Evolutionary conservation across 2,888 invertebrate species (phyloP), one percentile per base, ranked within the genome.

Genomic region (Ophion ellenae): DNA sequence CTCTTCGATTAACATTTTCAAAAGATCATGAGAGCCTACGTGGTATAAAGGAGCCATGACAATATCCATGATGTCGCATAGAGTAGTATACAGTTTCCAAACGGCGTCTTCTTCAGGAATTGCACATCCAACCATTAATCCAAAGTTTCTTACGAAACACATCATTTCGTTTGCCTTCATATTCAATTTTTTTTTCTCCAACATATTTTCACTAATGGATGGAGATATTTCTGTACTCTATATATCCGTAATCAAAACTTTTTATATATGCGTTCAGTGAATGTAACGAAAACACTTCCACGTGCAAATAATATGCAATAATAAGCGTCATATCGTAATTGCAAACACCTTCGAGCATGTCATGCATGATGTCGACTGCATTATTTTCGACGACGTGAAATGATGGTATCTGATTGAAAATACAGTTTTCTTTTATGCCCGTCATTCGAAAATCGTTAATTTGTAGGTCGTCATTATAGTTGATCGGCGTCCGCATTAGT

Each of bases 351-450:
- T 87, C 87, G 36, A 87, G 66, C 10, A 86, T 40, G 69, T 88
- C 88, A 71, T 88, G 89, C 86, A 88, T 88, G 2, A 88, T 78
- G 77, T 88, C 88, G 5, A 85, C 83, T 2, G 83, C 76, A 32
- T 82, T 77, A 83, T 88, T 89, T 57, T 87, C 66, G 17, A 40
- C 57, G 9, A 81, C 75, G 77, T 87, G 78, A 82, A 84, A 89
- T n/a, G 63, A 83, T 36, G 82, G 73, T 17, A 88, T 69, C 32
- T 45, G 14, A 76, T 88, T 87, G 40, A 88, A 88, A n/a, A 84
- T 20, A n/a, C 87, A 89, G 2, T 83, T 67, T 84, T 86, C 83
- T 57, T 83, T 81, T 14, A 87, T 81, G 4, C 87, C 87, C 32
- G 86, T 88, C 24, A 63, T 32, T 63, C n/a, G 24, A 74, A 75